These are phyloP conservation scores for Halesus radiatus DNA, from an alignment of 1,140 invertebrate species.

Conservation along the genomic window DNA sequence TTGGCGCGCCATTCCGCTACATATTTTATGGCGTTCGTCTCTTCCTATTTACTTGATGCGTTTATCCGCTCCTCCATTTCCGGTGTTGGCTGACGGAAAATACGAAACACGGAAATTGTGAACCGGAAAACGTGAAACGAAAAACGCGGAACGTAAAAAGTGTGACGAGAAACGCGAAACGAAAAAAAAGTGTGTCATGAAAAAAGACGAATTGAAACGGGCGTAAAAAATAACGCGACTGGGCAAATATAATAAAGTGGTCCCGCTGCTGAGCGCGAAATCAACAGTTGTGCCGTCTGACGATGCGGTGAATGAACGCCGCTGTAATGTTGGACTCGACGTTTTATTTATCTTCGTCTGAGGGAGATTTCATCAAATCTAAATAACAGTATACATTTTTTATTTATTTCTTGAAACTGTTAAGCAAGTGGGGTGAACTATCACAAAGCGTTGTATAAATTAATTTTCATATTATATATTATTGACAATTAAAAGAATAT, in stretches of 20 bases:
- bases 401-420: too few relatives aligned
- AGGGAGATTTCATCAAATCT: too few relatives aligned
- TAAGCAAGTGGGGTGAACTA: too few relatives aligned
- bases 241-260: constrained; percentile 35
- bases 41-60: constrained; percentile 58
- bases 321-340: not conserved
- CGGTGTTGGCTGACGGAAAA: constrained; percentile 42
- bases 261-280: constrained; percentile 39
- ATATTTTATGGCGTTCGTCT: constrained; percentile 58
- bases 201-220: constrained; percentile 44
- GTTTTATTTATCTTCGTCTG: too few relatives aligned
- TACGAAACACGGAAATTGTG: not conserved
- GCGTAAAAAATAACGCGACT: constrained; percentile 26
- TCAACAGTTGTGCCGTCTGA: constrained; percentile 34
- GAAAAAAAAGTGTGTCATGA: not conserved
- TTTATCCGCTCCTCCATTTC: constrained; percentile 58
- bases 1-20: constrained; percentile 45
- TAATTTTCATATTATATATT: too few relatives aligned
- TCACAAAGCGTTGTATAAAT: too few relatives aligned
- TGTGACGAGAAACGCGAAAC: constrained; percentile 1
- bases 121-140: constrained; percentile 47
- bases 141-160: constrained; percentile 32
- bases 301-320: not conserved
- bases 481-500: too few relatives aligned
- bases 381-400: too few relatives aligned